Conservation (phyloP, 2,888 invertebrate genomes). For the Nowickia ferox region DNA sequence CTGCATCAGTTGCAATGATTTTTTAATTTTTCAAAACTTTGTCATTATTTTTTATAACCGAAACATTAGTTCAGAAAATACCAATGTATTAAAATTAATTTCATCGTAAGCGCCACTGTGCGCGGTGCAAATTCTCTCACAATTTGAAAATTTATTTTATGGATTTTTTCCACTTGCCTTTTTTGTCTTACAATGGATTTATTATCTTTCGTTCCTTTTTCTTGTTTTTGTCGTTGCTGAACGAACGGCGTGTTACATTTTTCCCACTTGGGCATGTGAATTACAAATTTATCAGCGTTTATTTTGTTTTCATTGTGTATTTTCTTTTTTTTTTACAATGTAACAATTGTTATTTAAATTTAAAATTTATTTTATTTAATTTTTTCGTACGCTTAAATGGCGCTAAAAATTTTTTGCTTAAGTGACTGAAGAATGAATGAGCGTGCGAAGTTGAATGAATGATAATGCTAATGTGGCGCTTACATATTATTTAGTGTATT, state of each 20-base stretch:
- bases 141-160: not conserved
- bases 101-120: too few relatives aligned
- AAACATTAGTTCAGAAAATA: too few relatives aligned
- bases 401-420: slow-evolving; percentile 51
- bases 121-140: too few relatives aligned
- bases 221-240: not conserved
- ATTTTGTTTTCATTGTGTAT: not conserved
- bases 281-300: slow-evolving; percentile 50
- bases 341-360: slow-evolving; percentile 47
- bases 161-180: not conserved
- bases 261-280: slow-evolving; percentile 6
- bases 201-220: not conserved
- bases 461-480: slow-evolving; percentile 55
- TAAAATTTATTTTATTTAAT: slow-evolving; percentile 32
- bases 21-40: too few relatives aligned
- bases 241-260: slow-evolving; percentile 15
- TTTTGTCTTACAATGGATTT: not conserved
- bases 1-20: too few relatives aligned
- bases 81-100: too few relatives aligned
- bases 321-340: not conserved
- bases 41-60: too few relatives aligned
- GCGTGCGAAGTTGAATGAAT: not conserved
- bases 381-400: slow-evolving; percentile 29
- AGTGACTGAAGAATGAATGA: slow-evolving; percentile 28
- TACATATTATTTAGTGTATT: slow-evolving; percentile 5